A percentile compares a stretch with the other conserved stretches of the same genome.
These are phyloP conservation scores for Peromyscus californicus DNA, from an alignment of 2,113 vertebrate genomes.

Conservation along the genomic window DNA sequence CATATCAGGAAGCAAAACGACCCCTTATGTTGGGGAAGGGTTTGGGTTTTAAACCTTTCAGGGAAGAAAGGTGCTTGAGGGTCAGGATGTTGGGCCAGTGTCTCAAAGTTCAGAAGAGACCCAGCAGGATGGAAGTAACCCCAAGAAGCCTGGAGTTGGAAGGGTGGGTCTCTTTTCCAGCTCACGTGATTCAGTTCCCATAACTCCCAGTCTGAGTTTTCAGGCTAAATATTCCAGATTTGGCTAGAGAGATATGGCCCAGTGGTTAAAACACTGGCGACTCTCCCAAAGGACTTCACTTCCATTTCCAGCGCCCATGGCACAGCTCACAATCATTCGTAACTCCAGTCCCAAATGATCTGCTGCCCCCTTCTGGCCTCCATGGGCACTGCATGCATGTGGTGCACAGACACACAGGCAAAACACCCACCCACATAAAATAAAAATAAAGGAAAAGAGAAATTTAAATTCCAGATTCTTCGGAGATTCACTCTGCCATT, in stretches of 20 bases:
- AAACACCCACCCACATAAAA: background rate
- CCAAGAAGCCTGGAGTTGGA: background rate
- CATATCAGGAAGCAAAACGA: background rate
- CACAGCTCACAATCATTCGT: background rate
- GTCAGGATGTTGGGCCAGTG: background rate
- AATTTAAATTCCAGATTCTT: background rate
- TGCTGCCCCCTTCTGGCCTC: background rate
- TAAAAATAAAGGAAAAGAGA: background rate
- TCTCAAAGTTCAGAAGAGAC: background rate
- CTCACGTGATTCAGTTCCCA: background rate
- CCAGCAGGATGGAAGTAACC: background rate
- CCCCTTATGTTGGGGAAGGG: background rate
- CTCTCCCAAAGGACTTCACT: background rate
- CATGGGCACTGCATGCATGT: no score
- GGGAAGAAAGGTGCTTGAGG: background rate
- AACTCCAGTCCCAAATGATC: background rate
- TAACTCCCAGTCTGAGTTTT: background rate
- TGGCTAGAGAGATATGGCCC: background rate
- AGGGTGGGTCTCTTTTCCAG: background rate
- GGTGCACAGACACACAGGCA: background rate
- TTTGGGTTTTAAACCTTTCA: background rate
- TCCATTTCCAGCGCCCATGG: background rate
- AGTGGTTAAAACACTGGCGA: background rate
- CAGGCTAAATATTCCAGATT: constrained; percentile 28
- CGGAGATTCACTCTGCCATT: background rate